Evolutionary conservation across 2,888 invertebrate species (phyloP), one percentile per base, ranked within the genome.

Genomic region (Athripsodes cinereus): DNA sequence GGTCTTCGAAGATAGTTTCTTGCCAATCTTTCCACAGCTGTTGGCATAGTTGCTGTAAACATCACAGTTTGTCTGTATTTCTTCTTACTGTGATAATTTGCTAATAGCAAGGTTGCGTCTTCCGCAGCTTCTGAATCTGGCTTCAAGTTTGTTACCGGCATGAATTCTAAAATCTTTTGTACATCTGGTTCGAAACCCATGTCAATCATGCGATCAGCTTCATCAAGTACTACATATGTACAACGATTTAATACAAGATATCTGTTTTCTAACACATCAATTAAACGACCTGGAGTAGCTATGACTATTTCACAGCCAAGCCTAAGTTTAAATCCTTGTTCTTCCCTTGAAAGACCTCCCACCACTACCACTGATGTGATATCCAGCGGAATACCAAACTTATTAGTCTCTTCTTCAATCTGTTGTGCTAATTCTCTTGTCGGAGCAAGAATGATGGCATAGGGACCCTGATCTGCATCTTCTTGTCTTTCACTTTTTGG

Each of bases 21-120:
- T 0, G 99, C 99, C 62, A 99, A 76, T 61, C 98, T 82, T 76
- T 99, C 99, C 1, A 99, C 96, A 2, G 97, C 93, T 0, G 97
- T 89, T 8, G 97, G 97, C 99, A 99, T 99, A 64, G 99, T 99
- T 2, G 99, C 99, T 52, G 99, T 99, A 75, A 99, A 99, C 99
- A 99, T 99, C 71, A 99, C 99, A 68, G 99, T 99, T 88, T 97
- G 97, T 71, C 97, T 81, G 73, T 91, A 99, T 73, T 99, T 99
- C 72, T 97, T 92, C 73, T 96, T 97, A 0, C 94, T 87, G 69
- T 90, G 87, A 70, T 97, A 98, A 74, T 99, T 98, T 31, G 90
- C 91, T 74, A 97, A 81, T 56, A 99, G 78, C 66, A 90, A 87
- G 48, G 85, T 83, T 57, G 92, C 92, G 73, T 98, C 96, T 76